A percentile compares a stretch with the other conserved stretches of the same genome.
Conservation (phyloP, 2,888 invertebrate species). For the Nemurella pictetii region DNA sequence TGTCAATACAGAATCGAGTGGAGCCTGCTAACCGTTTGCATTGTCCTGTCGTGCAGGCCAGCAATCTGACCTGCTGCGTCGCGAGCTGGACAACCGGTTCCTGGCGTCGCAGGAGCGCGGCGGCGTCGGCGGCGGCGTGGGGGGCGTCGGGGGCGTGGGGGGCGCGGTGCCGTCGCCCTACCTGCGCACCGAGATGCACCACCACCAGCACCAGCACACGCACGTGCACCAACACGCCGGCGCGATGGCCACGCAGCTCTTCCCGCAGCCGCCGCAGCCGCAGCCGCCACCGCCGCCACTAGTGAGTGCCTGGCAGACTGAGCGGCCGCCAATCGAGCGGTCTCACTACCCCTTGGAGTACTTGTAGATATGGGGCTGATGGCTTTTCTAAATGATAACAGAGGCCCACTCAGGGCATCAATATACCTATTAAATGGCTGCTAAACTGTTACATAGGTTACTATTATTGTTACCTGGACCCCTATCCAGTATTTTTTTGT, state of each 20-base stretch:
- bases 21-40: background rate
- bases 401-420: too few species aligned
- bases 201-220: conserved; percentile 91
- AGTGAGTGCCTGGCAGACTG: conserved; percentile 29
- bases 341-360: background rate
- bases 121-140: conserved; percentile 48
- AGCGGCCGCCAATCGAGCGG: background rate
- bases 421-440: too few species aligned
- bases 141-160: conserved; percentile 45
- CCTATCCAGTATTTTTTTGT: too few species aligned
- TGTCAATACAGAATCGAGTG: too few species aligned
- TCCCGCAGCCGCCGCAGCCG: conserved; percentile 48
- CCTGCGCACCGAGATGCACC: conserved; percentile 85
- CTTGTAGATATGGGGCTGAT: background rate
- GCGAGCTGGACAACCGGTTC: conserved; percentile 89
- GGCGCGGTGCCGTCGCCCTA: conserved; percentile 59
- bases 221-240: conserved; percentile 87
- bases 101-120: conserved; percentile 67
- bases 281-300: conserved; percentile 40
- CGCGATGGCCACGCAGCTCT: conserved; percentile 61
- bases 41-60: conserved; percentile 54
- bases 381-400: too few species aligned
- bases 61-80: conserved; percentile 81
- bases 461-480: too few species aligned
- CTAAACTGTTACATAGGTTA: too few species aligned